Evolutionary conservation across 2,888 invertebrate species (phyloP).

Genomic region (Agrilus biguttatus): DNA sequence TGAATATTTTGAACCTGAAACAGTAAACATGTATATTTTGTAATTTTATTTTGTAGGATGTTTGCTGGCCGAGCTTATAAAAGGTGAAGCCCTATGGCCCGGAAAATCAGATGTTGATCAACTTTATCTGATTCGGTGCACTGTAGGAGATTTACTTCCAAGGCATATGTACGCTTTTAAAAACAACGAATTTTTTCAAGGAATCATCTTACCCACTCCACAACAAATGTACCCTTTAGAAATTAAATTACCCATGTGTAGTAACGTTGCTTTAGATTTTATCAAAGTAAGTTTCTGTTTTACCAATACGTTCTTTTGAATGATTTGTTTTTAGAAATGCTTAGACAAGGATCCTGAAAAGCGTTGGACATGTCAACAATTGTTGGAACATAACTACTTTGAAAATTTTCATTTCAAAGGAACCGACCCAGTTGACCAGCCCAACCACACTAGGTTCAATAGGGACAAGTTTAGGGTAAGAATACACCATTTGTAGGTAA

Average conservation of each 20-base stretch:
- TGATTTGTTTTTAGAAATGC: constrained; percentile 58
- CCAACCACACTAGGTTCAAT: constrained; percentile 44
- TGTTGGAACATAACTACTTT: constrained; percentile 83
- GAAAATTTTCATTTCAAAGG: constrained; percentile 74
- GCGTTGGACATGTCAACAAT: constrained; percentile 83
- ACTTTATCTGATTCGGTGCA: constrained; percentile 86
- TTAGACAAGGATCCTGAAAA: constrained; percentile 87
- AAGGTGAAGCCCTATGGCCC: constrained; percentile 93
- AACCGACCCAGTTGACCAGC: constrained; percentile 49
- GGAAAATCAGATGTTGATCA: constrained; percentile 98
- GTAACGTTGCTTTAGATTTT: constrained; percentile 64
- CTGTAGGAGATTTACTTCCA: constrained; percentile 84
- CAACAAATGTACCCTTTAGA: constrained; percentile 74
- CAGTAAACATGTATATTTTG: neutral
- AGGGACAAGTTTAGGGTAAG: constrained; percentile 50
- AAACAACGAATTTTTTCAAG: constrained; percentile 83
- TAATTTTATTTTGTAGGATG: constrained; percentile 52
- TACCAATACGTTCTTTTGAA: neutral
- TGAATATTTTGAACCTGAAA: neutral
- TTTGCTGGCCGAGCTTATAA: constrained; percentile 73
- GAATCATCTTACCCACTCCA: constrained; percentile 84
- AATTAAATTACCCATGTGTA: constrained; percentile 67
- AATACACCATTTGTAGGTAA: neutral
- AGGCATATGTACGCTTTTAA: constrained; percentile 93
- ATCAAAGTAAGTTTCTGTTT: constrained; percentile 47